Base-by-base conservation (phyloP, 2,797 vertebrate species). In the Nyctibius grandis region DNA sequence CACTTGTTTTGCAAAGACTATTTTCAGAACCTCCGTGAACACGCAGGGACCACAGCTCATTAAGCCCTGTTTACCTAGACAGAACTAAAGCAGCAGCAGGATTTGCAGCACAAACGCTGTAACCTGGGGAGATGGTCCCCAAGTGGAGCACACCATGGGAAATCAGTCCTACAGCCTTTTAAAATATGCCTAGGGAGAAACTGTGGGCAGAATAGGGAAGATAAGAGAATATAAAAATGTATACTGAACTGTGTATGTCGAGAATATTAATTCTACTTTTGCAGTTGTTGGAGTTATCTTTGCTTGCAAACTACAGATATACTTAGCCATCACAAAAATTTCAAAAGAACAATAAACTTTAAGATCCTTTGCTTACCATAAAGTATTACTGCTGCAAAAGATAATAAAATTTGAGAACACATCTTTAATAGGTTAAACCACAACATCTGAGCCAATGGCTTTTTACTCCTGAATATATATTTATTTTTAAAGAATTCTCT, bases 211-310 rank as follows among this genome's bases (percentile, higher is more conserved):
- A 72, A 68, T 1, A 79, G 9, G 23, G 34, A 76, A 88, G 69
- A 51, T 6, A 79, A 36, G 9, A 48, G 6, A 85, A 42, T 42
- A 60, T 45, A 64, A 74, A 68, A 85, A 34, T 22, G 10, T 50
- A 40, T 11, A 29, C 50, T n/a, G 19, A 84, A 80, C 13, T 9
- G 6, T 16, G 1, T 18, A 42, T 0, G 0, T 42, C 44, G 44
- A 60, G 60, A 95, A 77, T 60, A 72, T 81, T 50, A 89, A 83
- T 42, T 74, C 14, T n/a, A 25, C 34, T 84, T 78, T 10, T 36
- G 26, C 33, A 74, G 48, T 42, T 80, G 25, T 16, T 50, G 6
- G 68, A 63, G 38, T 82, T 61, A 56, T 11, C 29, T 67, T 70
- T 77, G 40, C 75, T 74, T 77, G 36, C n/a, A 70, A 88, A 72